Base-by-base conservation (phyloP, 2,888 invertebrate species). In the Oscheius onirici region DNA sequence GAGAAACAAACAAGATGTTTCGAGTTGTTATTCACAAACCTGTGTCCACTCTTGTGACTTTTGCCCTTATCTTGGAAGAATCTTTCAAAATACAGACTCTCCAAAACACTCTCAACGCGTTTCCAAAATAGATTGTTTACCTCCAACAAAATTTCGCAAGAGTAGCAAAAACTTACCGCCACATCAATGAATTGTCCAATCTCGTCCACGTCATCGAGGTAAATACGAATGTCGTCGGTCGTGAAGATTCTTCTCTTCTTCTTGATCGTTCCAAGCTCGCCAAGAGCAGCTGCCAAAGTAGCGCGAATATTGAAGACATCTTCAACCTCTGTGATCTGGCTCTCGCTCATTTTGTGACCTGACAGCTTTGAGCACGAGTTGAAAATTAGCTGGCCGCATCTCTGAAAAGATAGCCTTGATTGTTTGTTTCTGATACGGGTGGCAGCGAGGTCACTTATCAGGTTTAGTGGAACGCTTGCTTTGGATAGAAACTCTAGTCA, bases 191-290 rank as follows among this genome's bases (percentile, higher is more conserved):
- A 73, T n/a, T 69, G 63, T 26, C 73, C 73, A 24, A 70, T 58
- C 46, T 70, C 73, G 40, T 73, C 73, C 20, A 73, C 73, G 51
- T 73, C 73, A 28, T 73, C 73, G 46, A 73, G 28, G 40, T 73
- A 73, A 22, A 73, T 73, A 8, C 73, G 34, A 2, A 73, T 26
- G 40, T 65, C 69, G 10, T 73, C 73, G 10, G 58, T 46, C 3
- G 43, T 65, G 70, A 73, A 73, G n/a, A 73, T 54, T 24, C 73
- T 70, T 65, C 73, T 41, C 66, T 68, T 69, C 65, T 73, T 73
- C n/a, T 43, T 44, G 44, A 73, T 73, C 13, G 41, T 57, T 28
- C 73, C 73, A 11, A 63, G 20, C 46, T 73, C 73, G 40, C 73
- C 69, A 2, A 73, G 54, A n/a, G 73, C 73, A 3, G 73, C 73